phyloP scores from a whole-genome alignment of 2,113 vertebrate genomes.

The Geococcyx californianus region DNA sequence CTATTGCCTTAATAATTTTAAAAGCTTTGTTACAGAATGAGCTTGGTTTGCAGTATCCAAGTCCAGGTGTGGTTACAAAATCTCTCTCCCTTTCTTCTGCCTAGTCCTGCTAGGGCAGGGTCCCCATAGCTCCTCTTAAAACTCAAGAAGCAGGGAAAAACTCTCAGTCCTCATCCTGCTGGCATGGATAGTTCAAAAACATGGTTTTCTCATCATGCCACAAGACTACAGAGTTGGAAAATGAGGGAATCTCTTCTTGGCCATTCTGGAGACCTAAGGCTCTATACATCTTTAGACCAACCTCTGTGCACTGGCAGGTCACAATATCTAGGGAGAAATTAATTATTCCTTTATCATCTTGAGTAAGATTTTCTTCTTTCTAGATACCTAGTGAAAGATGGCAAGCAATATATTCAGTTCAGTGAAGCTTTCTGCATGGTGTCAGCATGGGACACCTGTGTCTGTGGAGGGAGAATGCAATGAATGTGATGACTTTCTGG shows the following conservation, averaged over 20 bases:
- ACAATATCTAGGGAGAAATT: not conserved
- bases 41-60: not conserved
- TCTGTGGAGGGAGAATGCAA: not conserved
- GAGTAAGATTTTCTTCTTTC: not conserved
- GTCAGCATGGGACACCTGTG: not conserved
- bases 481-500: not conserved
- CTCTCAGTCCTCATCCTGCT: not conserved
- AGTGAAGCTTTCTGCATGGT: not conserved
- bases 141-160: not conserved
- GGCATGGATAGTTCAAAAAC: not conserved
- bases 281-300: not conserved
- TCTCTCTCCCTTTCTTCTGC: not conserved
- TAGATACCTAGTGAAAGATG: not conserved
- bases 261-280: not conserved
- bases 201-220: not conserved
- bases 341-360: not conserved
- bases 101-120: not conserved
- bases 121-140: not conserved
- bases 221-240: not conserved
- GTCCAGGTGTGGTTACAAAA: not conserved
- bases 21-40: not conserved
- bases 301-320: accelerated
- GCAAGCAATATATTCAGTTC: not conserved
- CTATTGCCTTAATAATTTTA: not conserved
- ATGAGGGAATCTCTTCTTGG: not conserved